Evolutionary conservation across 2,888 invertebrate genomes (phyloP), one percentile per base, ranked within the genome.

Genomic region (Torymus auratus): DNA sequence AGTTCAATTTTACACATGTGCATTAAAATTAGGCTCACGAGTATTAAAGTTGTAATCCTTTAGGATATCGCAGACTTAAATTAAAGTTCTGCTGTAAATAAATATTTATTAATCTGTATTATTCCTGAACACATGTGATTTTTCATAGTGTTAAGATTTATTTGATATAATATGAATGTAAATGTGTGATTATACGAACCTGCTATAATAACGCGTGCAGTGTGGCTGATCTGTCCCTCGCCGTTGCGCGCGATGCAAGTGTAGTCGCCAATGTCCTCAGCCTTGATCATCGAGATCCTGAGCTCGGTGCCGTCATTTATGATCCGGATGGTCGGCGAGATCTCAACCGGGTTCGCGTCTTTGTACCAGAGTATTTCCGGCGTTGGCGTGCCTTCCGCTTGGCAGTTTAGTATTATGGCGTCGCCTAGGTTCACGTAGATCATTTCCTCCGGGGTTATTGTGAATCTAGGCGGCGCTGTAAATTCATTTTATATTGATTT

Each of bases 301-400:
- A 98, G 94, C 91, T 98, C 98, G 83, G 97, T 97, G 88, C 97
- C 97, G 92, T 97, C 97, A 92, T 97, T 97, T 93, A 97, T 96
- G 89, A 98, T 96, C 90, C 96, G 95, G 91, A 97, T 95, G 82
- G 96, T 96, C 86, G 95, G 94, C 84, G 96, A 96, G 76, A 96
- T 96, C 91, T 97, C 96, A 88, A 97, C 96, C 81, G 97, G 96
- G 91, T 95, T 96, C 85, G 96, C 97, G 92, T 97, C 97, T 92
- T 98, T 98, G 93, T 96, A 97, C 99, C 99, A 99, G 85, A 97
- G 94, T 88, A 98, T 97, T 92, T 97, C 96, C 82, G 99, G 99
- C 86, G 96, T 96, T 84, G 99, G 99, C 74, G 98, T 97, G 87
- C 98, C 98, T 92, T 97, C 97, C 83, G 98, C 98, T 92, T 97